Evolutionary conservation across 2,113 vertebrate genomes (phyloP), one percentile per base, ranked within the genome.

Genomic region (Semicossyphus pulcher): DNA sequence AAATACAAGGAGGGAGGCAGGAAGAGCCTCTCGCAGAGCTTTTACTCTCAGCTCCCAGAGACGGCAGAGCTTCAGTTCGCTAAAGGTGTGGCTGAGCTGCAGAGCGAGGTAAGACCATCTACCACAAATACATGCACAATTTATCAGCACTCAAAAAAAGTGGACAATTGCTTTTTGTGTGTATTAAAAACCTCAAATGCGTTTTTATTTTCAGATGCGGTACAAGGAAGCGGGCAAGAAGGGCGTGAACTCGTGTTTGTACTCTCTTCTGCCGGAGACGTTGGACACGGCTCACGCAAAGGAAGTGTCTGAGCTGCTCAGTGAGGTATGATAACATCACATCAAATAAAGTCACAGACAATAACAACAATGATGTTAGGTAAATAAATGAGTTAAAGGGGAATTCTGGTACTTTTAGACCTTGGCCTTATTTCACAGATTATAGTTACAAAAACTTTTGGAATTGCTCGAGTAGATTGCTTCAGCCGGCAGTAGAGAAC

Each of bases 41-140:
- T 97, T 29, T 99, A 97, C 87, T 96, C 95, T 77, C 95, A 93
- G 89, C 96, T 98, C 84, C 94, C 96, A 12, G 94, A 95, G 26
- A 98, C 97, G 6, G 88, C 95, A 1, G 94, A 97, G 60, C 97
- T 93, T 2, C 94, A 95, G 51, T 96, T 97, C 48, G 96, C 95
- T 1, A 95, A 92, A 89, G 74, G 90, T 52, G 89, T 95, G 0
- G 92, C 93, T 0, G 92, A 95, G 54, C 94, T 97, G 76, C 97
- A 97, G 94, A 98, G 97, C 62, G 83, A 96, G 95, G 97, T 99
- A 89, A 64, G 70, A 39, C n/a, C n/a, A n/a, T n/a, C n/a, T n/a
- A n/a, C n/a, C n/a, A n/a, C n/a, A n/a, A n/a, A n/a, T n/a, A n/a
- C n/a, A n/a, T n/a, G n/a, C n/a, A n/a, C n/a, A n/a, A n/a, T n/a